Evolutionary conservation across 1,140 invertebrate genomes (phyloP).

Genomic region (Lepidurus packardi): DNA sequence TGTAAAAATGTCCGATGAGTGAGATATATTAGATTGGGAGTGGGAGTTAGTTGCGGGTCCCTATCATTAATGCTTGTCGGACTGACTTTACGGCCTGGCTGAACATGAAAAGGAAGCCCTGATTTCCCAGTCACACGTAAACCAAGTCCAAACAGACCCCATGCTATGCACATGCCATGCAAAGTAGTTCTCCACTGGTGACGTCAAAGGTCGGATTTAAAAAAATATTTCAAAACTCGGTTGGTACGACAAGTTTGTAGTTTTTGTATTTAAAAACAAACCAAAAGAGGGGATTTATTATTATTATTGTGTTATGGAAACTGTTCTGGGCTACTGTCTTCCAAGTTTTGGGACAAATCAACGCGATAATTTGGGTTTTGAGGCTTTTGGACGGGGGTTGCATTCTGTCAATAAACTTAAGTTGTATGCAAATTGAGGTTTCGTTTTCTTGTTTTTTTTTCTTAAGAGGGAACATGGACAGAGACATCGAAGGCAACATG

Average conservation of each 20-base stretch:
- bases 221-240: not conserved
- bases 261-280: no score
- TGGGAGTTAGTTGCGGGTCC: conserved; percentile 20
- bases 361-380: no score
- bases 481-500: conserved; percentile 9
- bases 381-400: not conserved
- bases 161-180: conserved; percentile 21
- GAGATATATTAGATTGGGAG: conserved; percentile 22
- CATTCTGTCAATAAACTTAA: not conserved
- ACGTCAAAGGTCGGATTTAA: not conserved
- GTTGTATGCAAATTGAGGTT: conserved; percentile 1
- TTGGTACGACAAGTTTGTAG: not conserved
- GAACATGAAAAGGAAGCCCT: conserved; percentile 21
- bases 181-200: conserved; percentile 9
- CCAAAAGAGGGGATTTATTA: no score
- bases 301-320: no score
- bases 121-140: conserved; percentile 16
- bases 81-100: conserved; percentile 20
- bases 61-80: conserved; percentile 21
- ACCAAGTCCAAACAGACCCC: conserved; percentile 17
- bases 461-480: not conserved
- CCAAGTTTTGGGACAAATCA: no score
- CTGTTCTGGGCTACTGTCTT: no score
- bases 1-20: conserved; percentile 15
- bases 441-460: not conserved